phyloP scores from a whole-genome alignment of 1,140 invertebrate genomes.

The Chionoecetes opilio region DNA sequence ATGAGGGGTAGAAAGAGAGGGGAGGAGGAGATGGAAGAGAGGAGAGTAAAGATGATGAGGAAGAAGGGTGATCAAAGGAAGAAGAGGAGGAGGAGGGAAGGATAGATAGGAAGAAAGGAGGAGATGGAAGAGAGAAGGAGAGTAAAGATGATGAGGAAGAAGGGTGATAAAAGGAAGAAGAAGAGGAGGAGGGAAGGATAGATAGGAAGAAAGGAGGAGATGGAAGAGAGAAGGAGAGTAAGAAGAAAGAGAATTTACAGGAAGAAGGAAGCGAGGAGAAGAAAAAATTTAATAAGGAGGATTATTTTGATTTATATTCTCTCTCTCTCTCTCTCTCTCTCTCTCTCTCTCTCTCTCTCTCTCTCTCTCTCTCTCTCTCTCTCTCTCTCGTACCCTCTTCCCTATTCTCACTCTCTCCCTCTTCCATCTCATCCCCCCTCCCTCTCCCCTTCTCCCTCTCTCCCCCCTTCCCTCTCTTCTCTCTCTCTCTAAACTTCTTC shows the following conservation, averaged over 20 bases:
- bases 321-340: background rate
- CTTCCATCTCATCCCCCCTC: background rate
- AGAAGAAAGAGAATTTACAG: background rate
- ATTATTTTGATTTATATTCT: background rate
- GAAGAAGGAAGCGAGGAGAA: background rate
- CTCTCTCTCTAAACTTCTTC: no score
- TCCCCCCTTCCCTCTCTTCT: background rate
- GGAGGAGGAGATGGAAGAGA: background rate
- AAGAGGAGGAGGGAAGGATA: background rate
- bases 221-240: background rate
- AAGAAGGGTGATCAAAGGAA: background rate
- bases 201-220: background rate
- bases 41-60: background rate
- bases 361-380: no score
- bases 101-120: background rate
- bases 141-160: background rate
- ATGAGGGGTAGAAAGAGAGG: no score
- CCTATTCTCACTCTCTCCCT: background rate
- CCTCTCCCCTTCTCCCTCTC: background rate
- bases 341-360: background rate
- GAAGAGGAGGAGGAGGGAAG: background rate
- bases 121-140: background rate
- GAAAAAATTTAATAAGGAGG: background rate
- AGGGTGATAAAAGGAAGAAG: background rate
- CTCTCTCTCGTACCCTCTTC: background rate